Evolutionary conservation across 2,113 vertebrate species (phyloP), one percentile per base, ranked within the genome.

Genomic region (Xiphorhynchus elegans): DNA sequence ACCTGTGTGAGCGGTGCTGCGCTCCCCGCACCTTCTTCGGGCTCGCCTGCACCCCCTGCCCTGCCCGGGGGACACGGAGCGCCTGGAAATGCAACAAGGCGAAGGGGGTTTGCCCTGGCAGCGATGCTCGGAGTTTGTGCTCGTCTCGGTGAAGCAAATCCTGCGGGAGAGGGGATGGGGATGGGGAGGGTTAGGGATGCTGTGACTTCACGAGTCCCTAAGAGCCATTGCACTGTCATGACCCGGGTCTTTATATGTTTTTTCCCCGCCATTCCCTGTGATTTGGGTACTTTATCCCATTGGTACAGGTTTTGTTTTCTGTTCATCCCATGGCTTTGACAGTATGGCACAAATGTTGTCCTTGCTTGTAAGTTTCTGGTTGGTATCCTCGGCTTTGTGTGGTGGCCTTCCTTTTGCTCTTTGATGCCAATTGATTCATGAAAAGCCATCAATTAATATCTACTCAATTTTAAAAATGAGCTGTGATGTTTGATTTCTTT

Each of bases 91-190:
- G 40, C 40, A 42, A 14, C 14, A 42, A 15, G 25, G 1, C 37
- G 2, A 4, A 24, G 40, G 16, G 1, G 0, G 8, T 42, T 2
- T 19, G 42, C 31, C 31, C 62, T 12, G 3, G 12, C 16, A n/a
- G 46, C 6, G 1, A 4, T 9, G 37, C 13, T 0, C 17, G 0
- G 21, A 1, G 2, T 17, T 21, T 47, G 13, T 10, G 1, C 46
- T 53, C 10, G 0, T 7, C 20, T 11, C 3, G 5, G 1, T 12
- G 49, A 11, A 21, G 8, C 46, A 8, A 16, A 9, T 29, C 26
- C 10, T 13, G 1, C 3, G 5, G 13, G 31, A 56, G 52, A 40
- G 9, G 1, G 8, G 9, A 1, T n/a, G 23, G 28, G 59, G 18
- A 26, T 9, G 66, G 20, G 7, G 85, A n/a, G 37, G 68, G 35